Percentiles rank a stretch among this genome's conserved stretches.
Conservation (phyloP, 2,113 vertebrate genomes). For the Terrapene triunguis region DNA sequence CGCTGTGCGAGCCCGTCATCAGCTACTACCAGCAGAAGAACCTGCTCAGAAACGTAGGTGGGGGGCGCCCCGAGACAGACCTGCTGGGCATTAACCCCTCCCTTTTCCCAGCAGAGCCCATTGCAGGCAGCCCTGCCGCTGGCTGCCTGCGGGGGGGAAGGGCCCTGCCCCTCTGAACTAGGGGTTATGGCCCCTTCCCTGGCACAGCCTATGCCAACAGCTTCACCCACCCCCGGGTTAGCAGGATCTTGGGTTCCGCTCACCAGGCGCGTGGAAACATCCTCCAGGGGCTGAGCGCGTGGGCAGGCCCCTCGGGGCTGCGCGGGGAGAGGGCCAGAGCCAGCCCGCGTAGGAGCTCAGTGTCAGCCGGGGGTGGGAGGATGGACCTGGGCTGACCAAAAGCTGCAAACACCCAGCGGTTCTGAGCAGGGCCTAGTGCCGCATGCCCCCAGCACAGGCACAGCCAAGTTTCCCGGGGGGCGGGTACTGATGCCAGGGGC, state of each 20-base stretch:
- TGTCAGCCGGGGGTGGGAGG: no score
- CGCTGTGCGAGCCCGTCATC: constrained; percentile 26
- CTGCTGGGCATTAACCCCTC: background rate
- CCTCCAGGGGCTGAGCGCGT: background rate
- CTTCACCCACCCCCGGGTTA: background rate
- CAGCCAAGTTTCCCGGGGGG: background rate
- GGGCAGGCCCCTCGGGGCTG: no score
- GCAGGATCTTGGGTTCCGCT: background rate
- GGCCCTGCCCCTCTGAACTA: no score
- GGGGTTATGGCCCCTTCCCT: no score
- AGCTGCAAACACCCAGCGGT: background rate
- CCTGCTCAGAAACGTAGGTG: constrained; percentile 32
- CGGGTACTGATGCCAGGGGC: no score
- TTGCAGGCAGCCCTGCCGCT: no score
- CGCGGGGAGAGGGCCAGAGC: background rate
- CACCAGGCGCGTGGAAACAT: background rate
- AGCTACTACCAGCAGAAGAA: constrained; percentile 53
- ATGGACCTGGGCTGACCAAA: background rate
- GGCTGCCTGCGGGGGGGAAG: no score
- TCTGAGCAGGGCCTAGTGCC: background rate
- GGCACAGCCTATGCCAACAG: background rate
- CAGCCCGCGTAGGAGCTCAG: no score
- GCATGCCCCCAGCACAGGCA: background rate
- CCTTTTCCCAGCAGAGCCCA: background rate
- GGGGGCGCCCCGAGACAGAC: background rate